Conservation (phyloP, 2,888 invertebrate species). For the Tipula lateralis region DNA sequence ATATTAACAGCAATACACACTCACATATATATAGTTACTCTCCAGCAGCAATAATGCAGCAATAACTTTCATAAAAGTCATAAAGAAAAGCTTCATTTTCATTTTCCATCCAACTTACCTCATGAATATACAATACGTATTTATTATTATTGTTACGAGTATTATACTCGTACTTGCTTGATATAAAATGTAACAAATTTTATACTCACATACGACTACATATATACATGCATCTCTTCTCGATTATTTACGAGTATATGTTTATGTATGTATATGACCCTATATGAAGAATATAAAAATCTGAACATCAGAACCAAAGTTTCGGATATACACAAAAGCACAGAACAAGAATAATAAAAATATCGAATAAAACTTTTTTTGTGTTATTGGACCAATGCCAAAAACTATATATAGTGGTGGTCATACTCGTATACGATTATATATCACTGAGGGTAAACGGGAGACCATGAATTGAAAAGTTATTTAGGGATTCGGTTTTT, state of each 20-base stretch:
- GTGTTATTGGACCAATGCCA: background rate
- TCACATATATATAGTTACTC: background rate
- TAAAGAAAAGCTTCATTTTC: background rate
- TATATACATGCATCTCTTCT: background rate
- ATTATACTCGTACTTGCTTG: conserved; percentile 11
- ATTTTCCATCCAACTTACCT: background rate
- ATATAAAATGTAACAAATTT: background rate
- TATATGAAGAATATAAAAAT: background rate
- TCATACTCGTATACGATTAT: no score
- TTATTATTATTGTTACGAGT: background rate
- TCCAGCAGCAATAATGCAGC: background rate
- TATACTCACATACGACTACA: no score
- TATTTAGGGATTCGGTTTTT: background rate
- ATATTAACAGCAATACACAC: background rate
- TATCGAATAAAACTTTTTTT: background rate
- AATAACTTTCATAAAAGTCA: background rate
- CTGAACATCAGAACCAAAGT: background rate
- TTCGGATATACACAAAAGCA: background rate
- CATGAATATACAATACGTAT: background rate
- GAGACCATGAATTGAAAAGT: background rate
- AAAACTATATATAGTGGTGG: background rate
- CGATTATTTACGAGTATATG: no score
- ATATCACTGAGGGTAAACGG: background rate
- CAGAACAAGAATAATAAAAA: background rate
- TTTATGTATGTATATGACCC: background rate